Evolutionary conservation across 2,888 invertebrate genomes (phyloP).

Genomic region (Caenorhabditis doughertyi): DNA sequence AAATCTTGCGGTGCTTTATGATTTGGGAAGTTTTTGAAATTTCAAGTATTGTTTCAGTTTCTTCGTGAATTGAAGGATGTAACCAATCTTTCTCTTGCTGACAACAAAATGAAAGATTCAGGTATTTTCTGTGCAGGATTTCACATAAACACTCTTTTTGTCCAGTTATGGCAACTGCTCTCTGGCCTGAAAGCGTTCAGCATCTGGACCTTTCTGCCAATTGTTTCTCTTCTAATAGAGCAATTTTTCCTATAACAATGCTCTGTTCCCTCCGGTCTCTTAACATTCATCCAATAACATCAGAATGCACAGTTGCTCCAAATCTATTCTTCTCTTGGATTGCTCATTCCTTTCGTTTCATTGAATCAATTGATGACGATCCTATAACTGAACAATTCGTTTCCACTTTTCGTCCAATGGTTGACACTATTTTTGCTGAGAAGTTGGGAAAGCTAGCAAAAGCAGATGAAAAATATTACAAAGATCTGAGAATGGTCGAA

Average conservation of each 20-base stretch:
- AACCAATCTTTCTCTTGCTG: conserved; percentile 69
- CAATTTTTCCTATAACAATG: conserved; percentile 66
- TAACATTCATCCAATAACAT: conserved; percentile 20
- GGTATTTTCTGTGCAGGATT: not conserved
- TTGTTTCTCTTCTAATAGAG: conserved; percentile 66
- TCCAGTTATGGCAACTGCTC: conserved; percentile 48
- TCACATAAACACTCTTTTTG: too few species aligned
- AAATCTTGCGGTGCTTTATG: conserved; percentile 26
- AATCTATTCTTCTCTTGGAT: conserved; percentile 71
- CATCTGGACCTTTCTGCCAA: conserved; percentile 73
- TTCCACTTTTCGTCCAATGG: conserved; percentile 56
- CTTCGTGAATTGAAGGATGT: conserved; percentile 64
- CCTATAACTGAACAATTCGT: conserved; percentile 50
- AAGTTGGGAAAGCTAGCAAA: conserved; percentile 55
- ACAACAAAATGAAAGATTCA: conserved; percentile 71
- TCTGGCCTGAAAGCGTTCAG: conserved; percentile 76
- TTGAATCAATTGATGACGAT: conserved; percentile 69
- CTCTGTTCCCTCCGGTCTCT: conserved; percentile 71
- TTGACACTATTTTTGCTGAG: conserved; percentile 61
- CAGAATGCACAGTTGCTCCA: conserved; percentile 14
- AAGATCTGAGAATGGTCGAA: conserved; percentile 63
- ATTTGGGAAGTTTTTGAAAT: not conserved
- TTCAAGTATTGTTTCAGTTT: conserved; percentile 65
- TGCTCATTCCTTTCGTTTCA: conserved; percentile 73
- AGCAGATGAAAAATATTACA: conserved; percentile 56